phyloP scores from a whole-genome alignment of 1,140 invertebrate species.

The Nomia melanderi region DNA sequence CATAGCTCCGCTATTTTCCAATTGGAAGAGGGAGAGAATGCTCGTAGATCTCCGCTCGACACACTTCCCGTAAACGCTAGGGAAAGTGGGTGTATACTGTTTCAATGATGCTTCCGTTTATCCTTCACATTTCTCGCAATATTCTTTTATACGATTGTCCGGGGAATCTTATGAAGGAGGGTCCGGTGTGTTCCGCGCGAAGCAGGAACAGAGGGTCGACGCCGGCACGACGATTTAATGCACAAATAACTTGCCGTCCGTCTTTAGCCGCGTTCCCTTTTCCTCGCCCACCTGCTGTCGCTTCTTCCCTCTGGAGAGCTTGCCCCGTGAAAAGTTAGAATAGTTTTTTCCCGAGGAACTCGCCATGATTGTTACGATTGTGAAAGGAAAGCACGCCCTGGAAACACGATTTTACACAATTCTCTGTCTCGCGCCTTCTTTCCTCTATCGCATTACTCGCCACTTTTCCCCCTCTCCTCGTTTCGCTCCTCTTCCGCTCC shows the following conservation, averaged over 20 bases:
- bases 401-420: not conserved
- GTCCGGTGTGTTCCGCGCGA: not conserved
- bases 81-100: not conserved
- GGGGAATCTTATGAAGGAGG: not conserved
- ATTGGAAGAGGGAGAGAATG: not conserved
- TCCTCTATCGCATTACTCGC: not conserved
- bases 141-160: not conserved
- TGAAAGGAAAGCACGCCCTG: not conserved
- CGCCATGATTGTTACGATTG: not conserved
- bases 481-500: not conserved
- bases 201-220: not conserved
- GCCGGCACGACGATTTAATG: constrained; percentile 6
- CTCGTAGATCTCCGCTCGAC: too few species aligned
- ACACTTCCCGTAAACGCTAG: not conserved
- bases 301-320: not conserved
- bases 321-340: constrained; percentile 15
- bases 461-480: not conserved
- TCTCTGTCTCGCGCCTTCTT: not conserved
- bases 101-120: not conserved
- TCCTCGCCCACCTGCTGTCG: not conserved
- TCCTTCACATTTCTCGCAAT: not conserved
- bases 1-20: not conserved
- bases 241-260: constrained; percentile 12
- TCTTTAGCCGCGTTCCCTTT: constrained; percentile 4
- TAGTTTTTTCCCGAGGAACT: constrained; percentile 10